Evolutionary conservation across 2,888 invertebrate species (phyloP).

Genomic region (Nebria salina): DNA sequence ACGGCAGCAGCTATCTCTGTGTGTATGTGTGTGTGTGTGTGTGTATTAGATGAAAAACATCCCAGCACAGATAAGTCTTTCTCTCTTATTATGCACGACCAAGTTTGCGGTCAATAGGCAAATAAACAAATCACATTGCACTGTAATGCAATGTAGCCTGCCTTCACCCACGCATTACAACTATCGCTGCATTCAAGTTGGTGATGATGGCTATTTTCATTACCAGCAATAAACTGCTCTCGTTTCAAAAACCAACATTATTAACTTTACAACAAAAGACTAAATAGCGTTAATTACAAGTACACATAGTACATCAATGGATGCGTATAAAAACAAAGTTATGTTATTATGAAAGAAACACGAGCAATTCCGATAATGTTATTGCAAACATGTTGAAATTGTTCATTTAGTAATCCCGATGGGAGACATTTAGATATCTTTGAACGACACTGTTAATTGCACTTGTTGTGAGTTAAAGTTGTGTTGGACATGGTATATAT

Average conservation of each 20-base stretch:
- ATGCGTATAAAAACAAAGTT: background rate
- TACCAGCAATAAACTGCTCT: background rate
- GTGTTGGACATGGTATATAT: background rate
- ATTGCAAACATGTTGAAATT: background rate
- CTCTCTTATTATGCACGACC: constrained; percentile 16
- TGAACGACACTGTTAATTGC: background rate
- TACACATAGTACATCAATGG: background rate
- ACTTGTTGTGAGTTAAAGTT: background rate
- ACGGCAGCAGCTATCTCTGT: background rate
- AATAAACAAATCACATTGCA: constrained; percentile 13
- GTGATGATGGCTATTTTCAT: background rate
- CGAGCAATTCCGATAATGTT: background rate
- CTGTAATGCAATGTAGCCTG: constrained; percentile 5
- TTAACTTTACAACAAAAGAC: too few relatives aligned
- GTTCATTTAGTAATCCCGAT: background rate
- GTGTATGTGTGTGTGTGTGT: background rate
- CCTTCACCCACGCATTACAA: background rate
- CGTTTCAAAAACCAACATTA: background rate
- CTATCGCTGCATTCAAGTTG: too few relatives aligned
- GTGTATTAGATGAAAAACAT: background rate
- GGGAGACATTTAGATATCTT: background rate
- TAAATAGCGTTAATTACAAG: too few relatives aligned
- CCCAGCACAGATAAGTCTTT: background rate
- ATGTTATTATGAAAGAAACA: background rate
- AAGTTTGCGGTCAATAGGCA: constrained; percentile 18